Evolutionary conservation across 2,888 invertebrate genomes (phyloP).

Genomic region (Andrena hattorfiana): DNA sequence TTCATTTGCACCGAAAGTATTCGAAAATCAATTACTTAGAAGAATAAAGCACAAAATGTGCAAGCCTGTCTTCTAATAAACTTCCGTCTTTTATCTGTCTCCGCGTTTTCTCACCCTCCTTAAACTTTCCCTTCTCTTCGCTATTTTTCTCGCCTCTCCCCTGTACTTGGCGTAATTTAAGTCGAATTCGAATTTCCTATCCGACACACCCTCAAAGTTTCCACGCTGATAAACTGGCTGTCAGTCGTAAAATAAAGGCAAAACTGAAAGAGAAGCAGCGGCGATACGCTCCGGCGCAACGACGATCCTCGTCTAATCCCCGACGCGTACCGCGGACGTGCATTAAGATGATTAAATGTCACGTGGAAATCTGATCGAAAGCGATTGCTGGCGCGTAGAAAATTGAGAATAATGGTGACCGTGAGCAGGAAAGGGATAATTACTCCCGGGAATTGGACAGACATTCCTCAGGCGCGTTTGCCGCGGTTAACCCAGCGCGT

Average conservation of each 20-base stretch:
- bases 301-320: not conserved
- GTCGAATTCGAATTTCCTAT: not conserved
- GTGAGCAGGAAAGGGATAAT: conserved; percentile 23
- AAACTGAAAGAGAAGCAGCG: not conserved
- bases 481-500: conserved; percentile 37
- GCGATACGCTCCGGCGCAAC: not conserved
- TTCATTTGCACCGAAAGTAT: too few species aligned
- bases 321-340: not conserved
- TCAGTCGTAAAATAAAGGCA: not conserved
- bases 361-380: conserved; percentile 8
- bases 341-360: conserved; percentile 42
- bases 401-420: conserved; percentile 32
- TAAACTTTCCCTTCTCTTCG: too few species aligned
- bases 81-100: too few species aligned
- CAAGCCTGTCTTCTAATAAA: too few species aligned
- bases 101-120: too few species aligned
- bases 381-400: conserved; percentile 6
- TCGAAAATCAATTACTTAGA: too few species aligned
- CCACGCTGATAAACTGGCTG: not conserved
- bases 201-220: not conserved
- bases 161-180: not conserved
- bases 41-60: too few species aligned
- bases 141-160: not conserved
- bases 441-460: conserved; percentile 9
- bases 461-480: conserved; percentile 15